Percentiles rank a stretch among this genome's conserved stretches.
phyloP scores from a whole-genome alignment of 1,140 invertebrate genomes.

The Platorchestia sp. region DNA sequence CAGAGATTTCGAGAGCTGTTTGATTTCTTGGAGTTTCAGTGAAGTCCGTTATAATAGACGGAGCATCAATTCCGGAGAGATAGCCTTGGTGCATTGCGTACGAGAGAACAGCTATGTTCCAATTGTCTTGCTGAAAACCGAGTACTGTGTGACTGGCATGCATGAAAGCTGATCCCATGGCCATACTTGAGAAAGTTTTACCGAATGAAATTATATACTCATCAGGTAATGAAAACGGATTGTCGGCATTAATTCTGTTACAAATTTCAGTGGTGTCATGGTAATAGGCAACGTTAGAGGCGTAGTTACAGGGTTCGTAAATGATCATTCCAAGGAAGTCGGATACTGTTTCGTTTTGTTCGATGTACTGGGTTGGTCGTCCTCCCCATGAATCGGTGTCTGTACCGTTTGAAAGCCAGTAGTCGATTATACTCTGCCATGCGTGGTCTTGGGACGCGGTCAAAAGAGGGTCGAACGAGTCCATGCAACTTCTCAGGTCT shows the following conservation, averaged over 20 bases:
- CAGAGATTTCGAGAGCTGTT: slow-evolving; percentile 48
- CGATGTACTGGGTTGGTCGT: slow-evolving; percentile 45
- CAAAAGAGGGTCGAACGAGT: slow-evolving; percentile 42
- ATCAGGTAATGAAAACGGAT: background rate
- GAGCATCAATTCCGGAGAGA: slow-evolving; percentile 21
- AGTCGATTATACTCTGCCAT: slow-evolving; percentile 55
- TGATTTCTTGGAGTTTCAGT: slow-evolving; percentile 8
- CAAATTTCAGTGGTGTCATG: slow-evolving; percentile 31
- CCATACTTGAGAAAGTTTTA: slow-evolving; percentile 13
- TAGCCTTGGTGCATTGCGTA: slow-evolving; percentile 52
- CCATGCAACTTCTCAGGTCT: slow-evolving; percentile 38
- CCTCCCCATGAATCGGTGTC: slow-evolving; percentile 51
- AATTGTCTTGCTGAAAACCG: slow-evolving; percentile 45
- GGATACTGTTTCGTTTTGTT: slow-evolving; percentile 31
- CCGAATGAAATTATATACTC: slow-evolving; percentile 30
- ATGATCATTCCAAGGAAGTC: slow-evolving; percentile 30
- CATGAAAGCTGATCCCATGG: slow-evolving; percentile 53
- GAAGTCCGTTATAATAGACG: slow-evolving; percentile 30
- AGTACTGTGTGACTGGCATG: slow-evolving; percentile 52
- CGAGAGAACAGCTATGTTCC: slow-evolving; percentile 53
- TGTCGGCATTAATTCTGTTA: slow-evolving; percentile 23
- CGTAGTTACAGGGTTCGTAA: slow-evolving; percentile 25
- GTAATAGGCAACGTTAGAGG: slow-evolving; percentile 42
- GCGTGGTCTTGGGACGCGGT: slow-evolving; percentile 3
- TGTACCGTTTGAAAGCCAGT: slow-evolving; percentile 31